These are phyloP conservation scores for Psittacula cyanocephala DNA, from an alignment of 2,113 vertebrate species.

Conservation along the genomic window DNA sequence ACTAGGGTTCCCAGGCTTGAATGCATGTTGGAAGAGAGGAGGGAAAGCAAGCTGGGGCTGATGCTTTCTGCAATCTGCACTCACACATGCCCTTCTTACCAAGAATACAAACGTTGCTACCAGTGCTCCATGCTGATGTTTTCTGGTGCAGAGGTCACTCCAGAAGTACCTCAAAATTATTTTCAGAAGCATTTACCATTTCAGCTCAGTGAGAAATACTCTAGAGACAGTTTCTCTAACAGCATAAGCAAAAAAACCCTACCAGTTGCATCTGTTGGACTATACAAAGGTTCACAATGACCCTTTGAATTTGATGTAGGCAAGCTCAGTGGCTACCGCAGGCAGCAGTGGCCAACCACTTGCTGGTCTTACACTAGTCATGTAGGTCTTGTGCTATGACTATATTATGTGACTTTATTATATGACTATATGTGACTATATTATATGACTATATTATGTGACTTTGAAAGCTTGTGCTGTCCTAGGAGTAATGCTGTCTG, in stretches of 20 bases:
- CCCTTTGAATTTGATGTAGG: not conserved
- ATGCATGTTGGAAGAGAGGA: not conserved
- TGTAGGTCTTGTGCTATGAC: rapidly evolving
- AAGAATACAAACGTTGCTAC: not conserved
- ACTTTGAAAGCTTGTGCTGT: not conserved
- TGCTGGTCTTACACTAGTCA: rapidly evolving
- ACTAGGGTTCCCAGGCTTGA: not conserved
- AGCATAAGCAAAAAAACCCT: not conserved
- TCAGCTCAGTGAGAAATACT: not conserved
- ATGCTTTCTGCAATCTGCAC: not conserved
- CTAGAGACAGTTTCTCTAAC: not conserved
- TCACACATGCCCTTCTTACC: rapidly evolving
- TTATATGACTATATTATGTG: rapidly evolving
- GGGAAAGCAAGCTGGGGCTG: rapidly evolving
- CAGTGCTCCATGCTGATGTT: rapidly evolving
- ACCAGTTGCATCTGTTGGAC: not conserved
- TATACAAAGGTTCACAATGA: not conserved
- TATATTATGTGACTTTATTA: rapidly evolving
- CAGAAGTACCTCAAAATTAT: not conserved
- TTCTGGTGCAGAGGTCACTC: not conserved
- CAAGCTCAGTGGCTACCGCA: rapidly evolving
- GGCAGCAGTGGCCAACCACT: not conserved
- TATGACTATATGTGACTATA: no score
- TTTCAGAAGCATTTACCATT: rapidly evolving
- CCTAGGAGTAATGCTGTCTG: not conserved